A percentile compares a stretch with the other conserved stretches of the same genome.
phyloP scores from a whole-genome alignment of 2,797 vertebrate genomes.

The Dendrocincla tyrannina region DNA sequence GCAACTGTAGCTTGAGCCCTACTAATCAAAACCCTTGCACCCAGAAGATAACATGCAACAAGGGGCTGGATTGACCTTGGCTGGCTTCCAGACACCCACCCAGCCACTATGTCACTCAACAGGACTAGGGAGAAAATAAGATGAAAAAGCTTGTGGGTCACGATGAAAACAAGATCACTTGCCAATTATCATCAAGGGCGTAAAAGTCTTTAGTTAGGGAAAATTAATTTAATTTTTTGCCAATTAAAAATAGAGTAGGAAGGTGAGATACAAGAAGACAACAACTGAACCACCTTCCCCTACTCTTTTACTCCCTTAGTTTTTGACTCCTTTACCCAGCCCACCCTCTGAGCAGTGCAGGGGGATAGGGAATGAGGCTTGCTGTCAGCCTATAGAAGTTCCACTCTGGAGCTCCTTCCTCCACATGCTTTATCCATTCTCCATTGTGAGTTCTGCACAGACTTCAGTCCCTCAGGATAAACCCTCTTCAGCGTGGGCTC shows the following conservation, averaged over 20 bases:
- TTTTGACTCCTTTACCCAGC: not conserved
- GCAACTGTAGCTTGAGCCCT: not conserved
- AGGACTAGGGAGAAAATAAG: not conserved
- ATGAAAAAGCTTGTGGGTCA: not conserved
- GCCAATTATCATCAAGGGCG: fast-evolving
- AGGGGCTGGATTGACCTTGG: not conserved
- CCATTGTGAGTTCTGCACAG: not conserved
- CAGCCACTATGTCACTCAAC: not conserved
- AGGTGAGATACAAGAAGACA: not conserved
- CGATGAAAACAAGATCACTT: not conserved
- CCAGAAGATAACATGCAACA: not conserved
- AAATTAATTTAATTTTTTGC: not conserved
- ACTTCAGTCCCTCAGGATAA: not conserved
- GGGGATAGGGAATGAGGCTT: fast-evolving
- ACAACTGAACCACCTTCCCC: not conserved
- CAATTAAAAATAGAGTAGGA: not conserved
- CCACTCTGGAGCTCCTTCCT: not conserved
- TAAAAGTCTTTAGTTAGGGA: not conserved
- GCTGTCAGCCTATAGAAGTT: not conserved
- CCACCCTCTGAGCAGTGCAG: not conserved
- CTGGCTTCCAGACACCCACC: not conserved
- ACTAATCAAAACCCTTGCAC: not conserved
- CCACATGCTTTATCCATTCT: not conserved
- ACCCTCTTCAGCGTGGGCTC: not conserved
- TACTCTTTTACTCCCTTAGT: not conserved